Evolutionary conservation across 2,797 vertebrate genomes (phyloP), one percentile per base, ranked within the genome.

Genomic region (Pseudochaenichthys georgianus): DNA sequence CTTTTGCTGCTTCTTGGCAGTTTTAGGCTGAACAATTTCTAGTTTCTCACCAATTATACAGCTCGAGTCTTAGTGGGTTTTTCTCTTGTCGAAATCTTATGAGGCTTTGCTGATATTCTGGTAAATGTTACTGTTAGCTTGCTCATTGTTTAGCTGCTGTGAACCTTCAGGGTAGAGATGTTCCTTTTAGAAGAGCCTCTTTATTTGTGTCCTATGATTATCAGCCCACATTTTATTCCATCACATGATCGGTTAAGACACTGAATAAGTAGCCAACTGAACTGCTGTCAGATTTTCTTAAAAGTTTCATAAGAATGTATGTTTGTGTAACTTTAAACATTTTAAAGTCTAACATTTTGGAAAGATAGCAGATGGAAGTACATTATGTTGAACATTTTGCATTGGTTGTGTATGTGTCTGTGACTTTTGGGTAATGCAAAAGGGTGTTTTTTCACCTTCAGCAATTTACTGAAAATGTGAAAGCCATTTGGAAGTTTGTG

Each of bases 171-270:
- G 90, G 85, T 84, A 82, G 51, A 19, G 3, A 82, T 79, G 87
- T 88, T 91, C 81, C 66, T 80, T 47, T 69, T 62, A 83, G 80
- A 46, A 78, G 57, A 46, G 55, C 43, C 76, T 77, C 68, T 80
- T 77, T 58, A 64, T 85, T 72, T 83, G 77, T 75, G 85, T 91
- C 91, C 88, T 86, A 46, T 92, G 90, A 92, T 89, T 52, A 88
- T 91, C 88, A 91, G 87, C 84, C 51, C 65, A 76, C 55, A 3
- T 62, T 74, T 82, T n/a, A 55, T 70, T 50, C 48, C 54, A 62
- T 90, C 93, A 91, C 83, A 90, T 90, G 89, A 86, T 75, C 5
- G 3, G 46, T 67, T 70, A 31, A 57, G 77, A 28, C 57, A 10
- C 38, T 23, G n/a, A 78, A 83, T 63, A 83, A 84, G 87, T 34